Percentiles rank a stretch among this genome's conserved stretches.
phyloP scores from a whole-genome alignment of 2,797 vertebrate species.

The Microctenopoma steveboyesi region DNA sequence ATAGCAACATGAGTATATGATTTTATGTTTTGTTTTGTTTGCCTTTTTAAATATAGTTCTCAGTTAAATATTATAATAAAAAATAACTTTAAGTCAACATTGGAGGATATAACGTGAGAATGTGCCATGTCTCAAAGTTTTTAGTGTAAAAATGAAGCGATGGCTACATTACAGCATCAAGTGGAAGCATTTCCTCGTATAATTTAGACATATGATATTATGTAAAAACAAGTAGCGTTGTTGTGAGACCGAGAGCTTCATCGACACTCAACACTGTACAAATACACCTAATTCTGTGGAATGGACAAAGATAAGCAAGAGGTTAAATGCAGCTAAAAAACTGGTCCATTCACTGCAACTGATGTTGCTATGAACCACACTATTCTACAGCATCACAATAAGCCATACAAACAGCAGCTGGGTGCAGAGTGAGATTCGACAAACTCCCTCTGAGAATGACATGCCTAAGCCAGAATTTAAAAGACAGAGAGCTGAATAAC shows the following conservation, averaged over 20 bases:
- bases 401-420: constrained; percentile 23
- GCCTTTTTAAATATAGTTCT: background rate
- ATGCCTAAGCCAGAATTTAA: constrained; percentile 28
- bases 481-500: constrained; percentile 34
- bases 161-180: background rate
- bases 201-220: background rate
- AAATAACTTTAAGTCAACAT: background rate
- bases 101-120: background rate
- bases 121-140: background rate
- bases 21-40: background rate
- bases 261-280: background rate
- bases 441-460: constrained; percentile 4
- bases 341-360: background rate
- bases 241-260: background rate
- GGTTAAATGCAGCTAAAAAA: background rate
- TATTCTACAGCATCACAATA: constrained; percentile 20
- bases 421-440: constrained; percentile 34
- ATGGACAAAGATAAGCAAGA: background rate
- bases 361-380: background rate
- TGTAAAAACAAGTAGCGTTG: background rate
- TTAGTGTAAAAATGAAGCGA: background rate
- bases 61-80: background rate
- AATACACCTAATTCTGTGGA: background rate
- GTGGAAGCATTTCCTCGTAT: background rate
- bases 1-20: background rate